Base-by-base conservation (phyloP, 2,797 vertebrate species). In the Dendrocincla fuliginosa region DNA sequence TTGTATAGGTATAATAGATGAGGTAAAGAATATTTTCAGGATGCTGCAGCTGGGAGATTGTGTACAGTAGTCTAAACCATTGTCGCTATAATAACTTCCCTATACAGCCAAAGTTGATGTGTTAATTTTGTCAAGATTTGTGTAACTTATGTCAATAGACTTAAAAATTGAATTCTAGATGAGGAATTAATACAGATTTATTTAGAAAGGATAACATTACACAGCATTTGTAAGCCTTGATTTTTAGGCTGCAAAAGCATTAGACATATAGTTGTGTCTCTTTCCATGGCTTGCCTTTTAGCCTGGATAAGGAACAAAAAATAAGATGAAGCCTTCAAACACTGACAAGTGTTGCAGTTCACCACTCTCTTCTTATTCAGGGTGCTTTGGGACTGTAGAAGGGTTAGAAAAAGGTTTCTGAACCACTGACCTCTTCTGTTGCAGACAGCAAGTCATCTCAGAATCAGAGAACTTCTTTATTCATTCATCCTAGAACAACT, bases 161-260 rank as follows among this genome's bases (percentile, higher is more conserved):
- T 33, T 78, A 27, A 64, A 86, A 81, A 49, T 56, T 49, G 13
- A 68, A 41, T 59, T 78, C 15, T 27, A 75, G 33, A 44, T 70
- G 9, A 11, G 7, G 8, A 83, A 83, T 46, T 22, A 76, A 35
- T 30, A n/a, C 3, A 56, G 14, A 42, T 30, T 75, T 79, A 14
- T 82, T 78, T 71, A 53, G 67, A 56, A 83, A 69, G 13, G 22
- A 15, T 41, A 32, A 39, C 16, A 59, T 75, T n/a, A 23, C 15
- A 32, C 6, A 37, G 5, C 8, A 25, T 52, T 78, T 89, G 10
- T 67, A 37, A 71, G 27, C 23, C 28, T 63, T 0, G 0, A 20
- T 37, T 59, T 92, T 70, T 37, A 56, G 8, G 10, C 23, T 86
- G 49, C 23, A 52, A 7, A 75, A 63, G 70, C 10, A 9, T 74